phyloP scores from a whole-genome alignment of 2,113 vertebrate species.

The Rynchops niger region DNA sequence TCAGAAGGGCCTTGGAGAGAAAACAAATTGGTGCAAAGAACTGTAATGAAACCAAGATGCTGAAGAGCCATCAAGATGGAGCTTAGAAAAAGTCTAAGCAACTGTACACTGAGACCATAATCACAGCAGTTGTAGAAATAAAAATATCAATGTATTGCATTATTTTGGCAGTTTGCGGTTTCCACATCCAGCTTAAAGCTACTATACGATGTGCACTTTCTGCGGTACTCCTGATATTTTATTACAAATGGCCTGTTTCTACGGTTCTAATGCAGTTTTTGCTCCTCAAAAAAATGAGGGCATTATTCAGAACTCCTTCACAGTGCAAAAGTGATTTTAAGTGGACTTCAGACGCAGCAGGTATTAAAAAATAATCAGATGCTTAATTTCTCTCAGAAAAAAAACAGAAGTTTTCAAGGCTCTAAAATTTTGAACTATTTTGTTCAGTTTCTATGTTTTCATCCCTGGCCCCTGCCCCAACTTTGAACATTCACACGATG shows the following conservation, averaged over 20 bases:
- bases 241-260: background rate
- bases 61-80: background rate
- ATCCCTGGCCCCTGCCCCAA: background rate
- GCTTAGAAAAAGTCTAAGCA: background rate
- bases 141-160: background rate
- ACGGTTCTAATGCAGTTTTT: background rate
- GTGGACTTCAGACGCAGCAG: background rate
- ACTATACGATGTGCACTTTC: background rate
- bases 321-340: background rate
- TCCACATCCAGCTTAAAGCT: background rate
- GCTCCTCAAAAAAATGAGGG: fast-evolving
- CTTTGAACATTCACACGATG: background rate
- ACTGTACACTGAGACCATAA: background rate
- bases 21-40: background rate
- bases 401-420: background rate
- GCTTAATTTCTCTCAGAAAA: background rate
- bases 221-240: background rate
- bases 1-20: background rate
- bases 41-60: background rate
- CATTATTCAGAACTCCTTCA: background rate
- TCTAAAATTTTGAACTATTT: background rate
- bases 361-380: background rate
- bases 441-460: background rate
- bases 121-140: background rate
- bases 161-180: background rate